Conservation (phyloP, 2,797 vertebrate genomes). For the Rhadinocentrus ornatus region DNA sequence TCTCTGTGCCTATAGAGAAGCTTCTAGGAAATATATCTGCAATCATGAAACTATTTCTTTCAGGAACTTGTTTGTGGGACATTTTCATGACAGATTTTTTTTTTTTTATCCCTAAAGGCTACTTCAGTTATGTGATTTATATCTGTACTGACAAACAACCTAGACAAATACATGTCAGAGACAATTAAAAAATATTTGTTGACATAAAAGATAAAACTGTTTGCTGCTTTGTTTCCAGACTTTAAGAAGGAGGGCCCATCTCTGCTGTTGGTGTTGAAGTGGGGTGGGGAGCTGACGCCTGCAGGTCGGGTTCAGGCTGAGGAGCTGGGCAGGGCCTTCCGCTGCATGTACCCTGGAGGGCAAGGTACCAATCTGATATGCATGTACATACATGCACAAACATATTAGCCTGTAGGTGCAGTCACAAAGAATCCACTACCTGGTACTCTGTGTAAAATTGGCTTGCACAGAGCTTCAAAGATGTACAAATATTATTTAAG, state of each 20-base stretch:
- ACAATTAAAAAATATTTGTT: too few relatives aligned
- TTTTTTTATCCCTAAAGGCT: too few relatives aligned
- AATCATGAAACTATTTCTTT: too few relatives aligned
- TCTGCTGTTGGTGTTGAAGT: slow-evolving; percentile 93
- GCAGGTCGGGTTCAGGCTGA: slow-evolving; percentile 94
- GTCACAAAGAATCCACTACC: not conserved
- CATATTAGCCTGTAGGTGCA: not conserved
- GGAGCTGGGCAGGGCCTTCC: slow-evolving; percentile 94
- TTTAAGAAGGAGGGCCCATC: slow-evolving; percentile 85
- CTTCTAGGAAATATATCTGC: not conserved
- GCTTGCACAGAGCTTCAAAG: not conserved
- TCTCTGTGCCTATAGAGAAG: not conserved
- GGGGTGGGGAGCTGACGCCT: slow-evolving; percentile 96
- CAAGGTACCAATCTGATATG: slow-evolving; percentile 84
- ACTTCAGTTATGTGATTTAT: too few relatives aligned
- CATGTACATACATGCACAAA: not conserved
- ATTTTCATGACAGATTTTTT: too few relatives aligned
- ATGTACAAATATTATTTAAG: not conserved
- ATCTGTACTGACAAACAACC: too few relatives aligned
- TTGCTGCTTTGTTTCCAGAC: slow-evolving; percentile 75
- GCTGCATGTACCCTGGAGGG: slow-evolving; percentile 98
- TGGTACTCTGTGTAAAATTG: not conserved
- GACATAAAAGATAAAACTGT: not conserved
- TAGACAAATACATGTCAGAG: too few relatives aligned
- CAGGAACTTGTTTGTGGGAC: too few relatives aligned